Conservation (phyloP, 2,888 invertebrate genomes). For the Prenolepis imparis region DNA sequence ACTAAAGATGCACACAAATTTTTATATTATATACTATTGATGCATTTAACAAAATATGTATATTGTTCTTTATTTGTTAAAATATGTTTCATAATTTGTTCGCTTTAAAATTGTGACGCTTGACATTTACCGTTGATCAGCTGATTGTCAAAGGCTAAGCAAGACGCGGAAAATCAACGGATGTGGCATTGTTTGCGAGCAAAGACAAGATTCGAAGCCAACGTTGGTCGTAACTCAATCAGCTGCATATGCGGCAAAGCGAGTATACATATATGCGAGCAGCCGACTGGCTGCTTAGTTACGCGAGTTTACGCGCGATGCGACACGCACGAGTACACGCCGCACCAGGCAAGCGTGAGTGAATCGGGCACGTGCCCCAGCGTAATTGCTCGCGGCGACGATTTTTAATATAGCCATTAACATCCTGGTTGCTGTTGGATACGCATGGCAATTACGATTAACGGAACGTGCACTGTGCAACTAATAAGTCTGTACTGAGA, state of each 20-base stretch:
- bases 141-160: background rate
- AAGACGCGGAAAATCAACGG: slow-evolving; percentile 13
- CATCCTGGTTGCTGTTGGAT: background rate
- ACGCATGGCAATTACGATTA: slow-evolving; percentile 38
- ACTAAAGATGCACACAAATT: background rate
- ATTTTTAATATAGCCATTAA: slow-evolving; percentile 70
- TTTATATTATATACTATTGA: background rate
- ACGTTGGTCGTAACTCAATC: slow-evolving; percentile 37
- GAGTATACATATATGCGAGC: background rate
- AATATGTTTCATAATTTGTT: background rate
- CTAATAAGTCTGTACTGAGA: background rate
- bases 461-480: background rate
- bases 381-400: slow-evolving; percentile 73
- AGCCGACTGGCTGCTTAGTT: slow-evolving; percentile 14
- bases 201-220: slow-evolving; percentile 30
- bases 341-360: slow-evolving; percentile 3
- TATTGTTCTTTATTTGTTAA: background rate
- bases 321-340: slow-evolving; percentile 46
- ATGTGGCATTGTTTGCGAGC: slow-evolving; percentile 31
- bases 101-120: background rate
- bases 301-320: slow-evolving; percentile 53
- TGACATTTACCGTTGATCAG: slow-evolving; percentile 1
- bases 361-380: slow-evolving; percentile 74
- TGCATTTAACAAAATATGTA: background rate
- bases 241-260: slow-evolving; percentile 32